Evolutionary conservation across 2,113 vertebrate species (phyloP).

Genomic region (Todiramphus saurophagus): DNA sequence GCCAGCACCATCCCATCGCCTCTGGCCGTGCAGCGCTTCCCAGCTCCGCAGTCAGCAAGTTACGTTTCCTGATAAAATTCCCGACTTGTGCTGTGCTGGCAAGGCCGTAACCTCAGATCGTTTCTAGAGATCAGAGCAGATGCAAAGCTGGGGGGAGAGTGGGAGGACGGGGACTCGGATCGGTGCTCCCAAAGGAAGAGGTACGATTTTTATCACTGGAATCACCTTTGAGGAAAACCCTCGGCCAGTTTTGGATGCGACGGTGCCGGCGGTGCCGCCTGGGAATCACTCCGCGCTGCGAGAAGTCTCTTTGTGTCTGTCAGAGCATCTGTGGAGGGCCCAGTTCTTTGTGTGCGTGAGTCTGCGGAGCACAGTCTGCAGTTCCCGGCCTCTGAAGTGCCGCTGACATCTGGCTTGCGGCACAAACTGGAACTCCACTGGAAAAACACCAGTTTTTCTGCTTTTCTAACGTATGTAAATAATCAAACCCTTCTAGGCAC

Average conservation of each 20-base stretch:
- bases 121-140: neutral
- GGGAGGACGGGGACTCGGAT: neutral
- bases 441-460: neutral
- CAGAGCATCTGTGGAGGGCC: neutral
- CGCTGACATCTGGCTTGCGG: neutral
- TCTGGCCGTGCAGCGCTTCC: neutral
- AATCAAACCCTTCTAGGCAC: neutral
- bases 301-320: rapidly evolving
- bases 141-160: neutral
- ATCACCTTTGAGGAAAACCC: neutral
- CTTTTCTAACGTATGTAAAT: neutral
- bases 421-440: neutral
- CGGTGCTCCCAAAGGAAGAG: neutral
- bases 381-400: neutral
- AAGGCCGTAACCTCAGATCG: neutral
- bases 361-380: rapidly evolving
- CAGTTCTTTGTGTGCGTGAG: neutral
- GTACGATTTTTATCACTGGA: rapidly evolving
- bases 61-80: neutral
- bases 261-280: neutral
- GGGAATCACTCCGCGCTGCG: rapidly evolving
- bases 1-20: neutral
- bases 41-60: neutral
- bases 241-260: neutral
- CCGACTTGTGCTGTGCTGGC: neutral